Evolutionary conservation across 2,888 invertebrate genomes (phyloP).

Genomic region (Aspidapion aeneum): DNA sequence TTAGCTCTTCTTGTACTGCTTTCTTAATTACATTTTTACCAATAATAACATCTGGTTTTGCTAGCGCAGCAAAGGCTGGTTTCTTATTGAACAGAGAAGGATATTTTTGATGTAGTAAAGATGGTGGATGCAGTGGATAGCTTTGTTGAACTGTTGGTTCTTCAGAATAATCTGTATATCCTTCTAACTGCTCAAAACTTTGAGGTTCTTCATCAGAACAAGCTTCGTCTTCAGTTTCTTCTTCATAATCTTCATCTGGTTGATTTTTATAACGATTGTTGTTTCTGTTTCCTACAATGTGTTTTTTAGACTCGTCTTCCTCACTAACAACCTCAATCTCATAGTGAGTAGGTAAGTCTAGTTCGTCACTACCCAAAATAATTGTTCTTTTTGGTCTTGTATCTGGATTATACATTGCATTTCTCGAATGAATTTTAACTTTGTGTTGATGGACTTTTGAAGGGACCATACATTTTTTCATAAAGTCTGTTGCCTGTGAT

Average conservation of each 20-base stretch:
- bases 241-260: conserved; percentile 7
- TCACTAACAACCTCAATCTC: conserved; percentile 21
- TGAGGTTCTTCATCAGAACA: conserved; percentile 8
- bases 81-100: neutral
- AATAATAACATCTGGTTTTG: conserved; percentile 24
- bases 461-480: conserved; percentile 15
- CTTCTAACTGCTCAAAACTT: neutral
- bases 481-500: conserved; percentile 21
- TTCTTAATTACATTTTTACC: conserved; percentile 21
- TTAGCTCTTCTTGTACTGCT: conserved; percentile 29
- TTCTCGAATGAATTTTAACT: neutral
- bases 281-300: neutral
- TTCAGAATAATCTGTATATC: neutral
- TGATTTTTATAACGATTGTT: neutral
- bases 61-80: conserved; percentile 7
- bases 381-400: conserved; percentile 27
- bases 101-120: neutral
- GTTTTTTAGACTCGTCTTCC: conserved; percentile 15
- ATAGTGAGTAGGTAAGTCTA: conserved; percentile 30
- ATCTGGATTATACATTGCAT: neutral
- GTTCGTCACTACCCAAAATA: conserved; percentile 28
- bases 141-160: neutral
- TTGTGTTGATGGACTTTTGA: neutral
- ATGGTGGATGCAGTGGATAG: conserved; percentile 12
- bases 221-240: conserved; percentile 8